phyloP scores from a whole-genome alignment of 2,888 invertebrate genomes.

The Microctonus aethiopoides region DNA sequence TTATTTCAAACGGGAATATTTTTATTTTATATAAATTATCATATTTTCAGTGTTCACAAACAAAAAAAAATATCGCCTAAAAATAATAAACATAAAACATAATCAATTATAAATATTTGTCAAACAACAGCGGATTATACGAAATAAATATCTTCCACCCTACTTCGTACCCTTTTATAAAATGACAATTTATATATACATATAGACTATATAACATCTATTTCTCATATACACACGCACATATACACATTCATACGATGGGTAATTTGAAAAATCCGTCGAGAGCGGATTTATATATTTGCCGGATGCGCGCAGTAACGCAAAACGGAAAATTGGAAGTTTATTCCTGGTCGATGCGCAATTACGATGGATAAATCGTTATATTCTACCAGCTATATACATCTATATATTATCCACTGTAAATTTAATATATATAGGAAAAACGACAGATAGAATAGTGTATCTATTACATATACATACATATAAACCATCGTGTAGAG shows the following conservation, averaged over 20 bases:
- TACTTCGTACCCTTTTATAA: not conserved
- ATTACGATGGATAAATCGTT: constrained; percentile 29
- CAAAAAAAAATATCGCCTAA: too few relatives aligned
- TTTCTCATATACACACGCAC: not conserved
- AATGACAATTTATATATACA: too few relatives aligned
- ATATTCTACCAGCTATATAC: too few relatives aligned
- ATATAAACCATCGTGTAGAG: too few relatives aligned
- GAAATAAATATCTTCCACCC: not conserved
- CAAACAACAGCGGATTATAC: not conserved
- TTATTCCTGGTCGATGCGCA: constrained; percentile 29
- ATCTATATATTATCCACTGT: constrained; percentile 16
- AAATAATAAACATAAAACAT: not conserved
- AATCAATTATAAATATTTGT: not conserved
- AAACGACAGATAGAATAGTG: not conserved
- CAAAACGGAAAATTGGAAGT: constrained; percentile 33
- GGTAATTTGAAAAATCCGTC: constrained; percentile 23
- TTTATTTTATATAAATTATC: too few relatives aligned
- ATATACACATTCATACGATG: constrained; percentile 6
- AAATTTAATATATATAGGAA: constrained; percentile 6
- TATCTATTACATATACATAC: constrained; percentile 1
- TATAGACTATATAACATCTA: not conserved
- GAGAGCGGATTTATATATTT: constrained; percentile 30
- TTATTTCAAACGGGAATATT: too few relatives aligned
- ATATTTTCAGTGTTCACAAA: too few relatives aligned
- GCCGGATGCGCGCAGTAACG: constrained; percentile 25